Evolutionary conservation across 2,113 vertebrate species (phyloP), one percentile per base, ranked within the genome.

Genomic region (Romanogobio albipinnatus): DNA sequence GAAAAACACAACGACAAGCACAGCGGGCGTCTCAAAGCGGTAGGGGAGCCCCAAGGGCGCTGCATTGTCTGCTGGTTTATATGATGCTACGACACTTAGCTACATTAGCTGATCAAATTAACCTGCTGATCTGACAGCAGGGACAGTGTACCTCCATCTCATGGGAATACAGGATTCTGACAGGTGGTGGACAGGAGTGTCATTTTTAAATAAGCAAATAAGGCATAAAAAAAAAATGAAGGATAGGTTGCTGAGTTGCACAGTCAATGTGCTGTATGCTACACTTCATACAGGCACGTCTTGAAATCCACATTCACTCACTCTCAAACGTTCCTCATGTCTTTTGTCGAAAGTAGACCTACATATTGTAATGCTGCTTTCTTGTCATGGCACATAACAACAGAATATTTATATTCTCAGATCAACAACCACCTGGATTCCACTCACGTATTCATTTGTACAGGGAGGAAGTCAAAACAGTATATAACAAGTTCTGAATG

Each of bases 231-330:
- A 59, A 71, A 59, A 29, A 62, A 61, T 61, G 29, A 73, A 53
- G 56, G 76, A 73, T 47, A 43, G 59, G 33, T 22, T 26, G 56
- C 82, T 26, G 51, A 53, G 53, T 58, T 84, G 76, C 33, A 68
- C 26, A 78, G 47, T 74, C 82, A 51, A 59, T 76, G 47, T 13
- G 11, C 11, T 13, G 66, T 62, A 36, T 29, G 84, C 75, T 81
- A 62, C 78, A 74, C 19, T 36, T 76, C 59, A 86, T 59, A 61
- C 83, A 93, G 93, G 91, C 92, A 94, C 91, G 73, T 56, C 53
- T 61, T 58, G 33, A 71, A 51, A 22, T 26, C 10, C 11, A 19
- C n/a, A 74, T n/a, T 75, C 11, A 59, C 14, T 49, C 6, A 17
- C 22, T 33, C 19, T 51, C 58, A 47, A 64, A 2, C 11, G 7